These are phyloP conservation scores for Danaus chrysippus DNA, from an alignment of 2,888 invertebrate species.

Conservation along the genomic window DNA sequence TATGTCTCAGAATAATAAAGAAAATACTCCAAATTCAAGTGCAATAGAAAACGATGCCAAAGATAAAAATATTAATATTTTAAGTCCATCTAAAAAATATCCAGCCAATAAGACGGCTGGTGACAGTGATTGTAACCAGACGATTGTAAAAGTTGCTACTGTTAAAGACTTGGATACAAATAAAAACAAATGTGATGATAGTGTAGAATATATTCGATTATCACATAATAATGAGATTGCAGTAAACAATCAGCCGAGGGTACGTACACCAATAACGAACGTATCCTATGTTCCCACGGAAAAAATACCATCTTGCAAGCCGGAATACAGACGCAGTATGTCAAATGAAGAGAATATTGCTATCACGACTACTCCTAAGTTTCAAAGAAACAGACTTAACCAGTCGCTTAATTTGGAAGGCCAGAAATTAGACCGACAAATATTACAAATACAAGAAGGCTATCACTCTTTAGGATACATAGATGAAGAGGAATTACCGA, in stretches of 20 bases:
- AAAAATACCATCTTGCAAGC: slow-evolving; percentile 50
- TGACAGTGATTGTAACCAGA: slow-evolving; percentile 61
- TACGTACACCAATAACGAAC: slow-evolving; percentile 71
- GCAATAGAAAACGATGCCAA: slow-evolving; percentile 73
- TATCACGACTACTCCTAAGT: slow-evolving; percentile 62
- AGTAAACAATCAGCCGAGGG: slow-evolving; percentile 72
- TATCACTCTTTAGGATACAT: slow-evolving; percentile 71
- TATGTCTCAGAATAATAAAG: slow-evolving; percentile 53
- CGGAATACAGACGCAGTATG: slow-evolving; percentile 60
- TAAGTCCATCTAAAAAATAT: slow-evolving; percentile 75
- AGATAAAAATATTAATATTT: slow-evolving; percentile 68
- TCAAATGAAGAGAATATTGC: slow-evolving; percentile 62
- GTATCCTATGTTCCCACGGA: slow-evolving; percentile 66
- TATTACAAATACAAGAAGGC: slow-evolving; percentile 72
- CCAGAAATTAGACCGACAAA: slow-evolving; percentile 71
- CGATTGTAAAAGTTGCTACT: slow-evolving; percentile 64
- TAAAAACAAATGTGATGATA: slow-evolving; percentile 66
- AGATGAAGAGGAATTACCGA: slow-evolving; percentile 55
- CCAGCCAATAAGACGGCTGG: slow-evolving; percentile 68
- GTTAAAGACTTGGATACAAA: slow-evolving; percentile 72
- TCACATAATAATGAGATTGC: slow-evolving; percentile 70
- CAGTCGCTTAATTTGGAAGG: slow-evolving; percentile 73
- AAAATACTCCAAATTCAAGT: slow-evolving; percentile 58
- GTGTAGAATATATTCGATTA: slow-evolving; percentile 69
- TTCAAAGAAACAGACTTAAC: slow-evolving; percentile 72